These are phyloP conservation scores for Xenopus borealis DNA, from an alignment of 2,113 vertebrate species.

Conservation along the genomic window DNA sequence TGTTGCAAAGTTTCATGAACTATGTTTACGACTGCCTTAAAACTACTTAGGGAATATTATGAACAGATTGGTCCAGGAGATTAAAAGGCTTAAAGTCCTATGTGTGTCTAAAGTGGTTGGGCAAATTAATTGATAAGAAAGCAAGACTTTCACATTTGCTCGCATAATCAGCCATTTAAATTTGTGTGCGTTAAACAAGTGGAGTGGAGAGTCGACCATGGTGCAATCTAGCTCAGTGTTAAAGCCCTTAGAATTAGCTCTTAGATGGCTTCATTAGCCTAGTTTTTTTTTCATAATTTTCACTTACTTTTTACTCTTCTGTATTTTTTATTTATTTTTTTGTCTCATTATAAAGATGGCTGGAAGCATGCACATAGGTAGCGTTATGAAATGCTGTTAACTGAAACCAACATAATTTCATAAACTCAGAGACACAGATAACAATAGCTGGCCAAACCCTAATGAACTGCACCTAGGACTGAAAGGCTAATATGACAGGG, in stretches of 20 bases:
- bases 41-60: constrained; percentile 29
- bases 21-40: constrained; percentile 18
- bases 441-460: too few species aligned
- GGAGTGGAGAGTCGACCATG: neutral
- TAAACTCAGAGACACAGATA: too few species aligned
- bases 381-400: neutral
- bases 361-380: neutral
- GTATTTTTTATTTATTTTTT: neutral
- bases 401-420: too few species aligned
- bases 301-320: neutral
- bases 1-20: constrained; percentile 29
- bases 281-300: neutral
- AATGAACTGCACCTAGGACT: too few species aligned
- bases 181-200: constrained; percentile 23
- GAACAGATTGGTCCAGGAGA: constrained; percentile 38
- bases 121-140: constrained; percentile 39
- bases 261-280: neutral
- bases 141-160: constrained; percentile 13
- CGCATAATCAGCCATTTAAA: constrained; percentile 31
- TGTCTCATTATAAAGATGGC: neutral
- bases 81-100: constrained; percentile 39
- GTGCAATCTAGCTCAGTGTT: neutral
- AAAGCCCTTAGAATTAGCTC: neutral
- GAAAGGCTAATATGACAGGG: too few species aligned
- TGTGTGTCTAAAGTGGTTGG: constrained; percentile 27